A percentile compares a stretch with the other conserved stretches of the same genome.
Evolutionary conservation across 1,140 invertebrate genomes (phyloP).

Genomic region (Zaprionus vittiger): DNA sequence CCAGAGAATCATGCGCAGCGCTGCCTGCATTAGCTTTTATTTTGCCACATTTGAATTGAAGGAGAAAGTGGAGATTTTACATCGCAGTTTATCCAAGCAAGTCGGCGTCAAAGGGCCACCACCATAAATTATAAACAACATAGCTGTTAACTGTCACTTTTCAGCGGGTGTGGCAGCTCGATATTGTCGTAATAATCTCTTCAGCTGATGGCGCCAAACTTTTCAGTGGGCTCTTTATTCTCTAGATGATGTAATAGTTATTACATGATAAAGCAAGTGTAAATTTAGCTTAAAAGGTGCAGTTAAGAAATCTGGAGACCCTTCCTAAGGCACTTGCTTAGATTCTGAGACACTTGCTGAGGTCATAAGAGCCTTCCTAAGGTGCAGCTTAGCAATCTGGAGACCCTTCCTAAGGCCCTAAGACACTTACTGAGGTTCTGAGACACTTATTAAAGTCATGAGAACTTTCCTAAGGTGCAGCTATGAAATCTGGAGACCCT

Average conservation of each 20-base stretch:
- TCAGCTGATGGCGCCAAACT: background rate
- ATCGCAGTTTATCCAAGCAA: background rate
- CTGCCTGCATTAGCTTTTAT: constrained; percentile 6
- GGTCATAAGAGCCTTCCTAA: too few species aligned
- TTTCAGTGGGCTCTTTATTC: background rate
- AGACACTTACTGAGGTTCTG: too few species aligned
- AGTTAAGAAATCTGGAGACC: too few species aligned
- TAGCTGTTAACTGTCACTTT: constrained; percentile 8
- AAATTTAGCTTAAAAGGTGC: background rate
- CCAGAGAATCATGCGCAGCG: constrained; percentile 34
- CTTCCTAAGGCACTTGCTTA: too few species aligned
- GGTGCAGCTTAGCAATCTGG: too few species aligned
- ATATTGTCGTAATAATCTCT: background rate
- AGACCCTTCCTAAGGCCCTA: too few species aligned
- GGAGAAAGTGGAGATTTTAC: constrained; percentile 68
- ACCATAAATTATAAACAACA: background rate
- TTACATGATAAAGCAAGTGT: background rate
- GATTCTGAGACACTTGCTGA: too few species aligned
- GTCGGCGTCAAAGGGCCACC: background rate
- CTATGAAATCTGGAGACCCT: too few species aligned
- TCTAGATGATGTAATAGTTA: background rate
- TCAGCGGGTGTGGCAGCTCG: background rate
- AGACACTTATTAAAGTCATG: too few species aligned
- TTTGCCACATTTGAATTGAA: constrained; percentile 41
- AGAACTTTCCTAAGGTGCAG: too few species aligned